Percentiles rank a stretch among this genome's conserved stretches.
Conservation (phyloP, 30 jellyfish, hydroid and myxozoan genomes). For the Chrysaora quinquecirrha region DNA sequence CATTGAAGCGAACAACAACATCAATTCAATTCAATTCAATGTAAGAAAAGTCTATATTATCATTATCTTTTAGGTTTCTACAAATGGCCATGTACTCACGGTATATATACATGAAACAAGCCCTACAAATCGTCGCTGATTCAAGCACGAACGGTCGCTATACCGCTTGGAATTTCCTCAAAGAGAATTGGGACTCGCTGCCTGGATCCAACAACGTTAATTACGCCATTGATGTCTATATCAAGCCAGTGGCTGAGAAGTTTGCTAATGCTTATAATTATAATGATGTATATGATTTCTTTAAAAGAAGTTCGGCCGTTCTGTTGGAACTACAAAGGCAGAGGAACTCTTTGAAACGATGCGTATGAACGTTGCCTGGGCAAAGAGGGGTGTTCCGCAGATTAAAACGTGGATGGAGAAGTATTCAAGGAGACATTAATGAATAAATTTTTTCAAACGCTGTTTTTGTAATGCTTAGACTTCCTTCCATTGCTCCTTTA, state of each 20-base stretch:
- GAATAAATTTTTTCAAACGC: too few relatives aligned
- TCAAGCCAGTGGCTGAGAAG: slow-evolving; percentile 51
- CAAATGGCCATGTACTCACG: slow-evolving; percentile 3
- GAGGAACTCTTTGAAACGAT: slow-evolving; percentile 42
- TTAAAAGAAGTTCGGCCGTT: slow-evolving; percentile 14
- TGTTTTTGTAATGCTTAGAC: too few relatives aligned
- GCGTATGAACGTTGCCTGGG: slow-evolving; percentile 55
- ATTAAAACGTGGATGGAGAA: slow-evolving; percentile 41
- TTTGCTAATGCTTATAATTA: slow-evolving; percentile 45
- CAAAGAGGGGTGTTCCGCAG: slow-evolving; percentile 21
- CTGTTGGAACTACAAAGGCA: slow-evolving; percentile 17
- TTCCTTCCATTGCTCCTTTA: too few relatives aligned
- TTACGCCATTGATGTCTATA: slow-evolving; percentile 1
- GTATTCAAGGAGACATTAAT: too few relatives aligned
- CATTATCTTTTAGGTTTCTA: slow-evolving; percentile 31
- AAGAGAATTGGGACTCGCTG: slow-evolving; percentile 44
- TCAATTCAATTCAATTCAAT: too few relatives aligned
- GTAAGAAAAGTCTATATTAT: too few relatives aligned
- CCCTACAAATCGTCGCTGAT: slow-evolving; percentile 58
- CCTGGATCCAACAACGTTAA: slow-evolving; percentile 16
- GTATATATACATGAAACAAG: background rate
- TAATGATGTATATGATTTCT: slow-evolving; percentile 61
- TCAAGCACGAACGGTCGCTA: slow-evolving; percentile 75
- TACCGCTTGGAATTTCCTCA: slow-evolving; percentile 72
- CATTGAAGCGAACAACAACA: too few relatives aligned